Evolutionary conservation across 2,113 vertebrate species (phyloP), one percentile per base, ranked within the genome.

Genomic region (Nerophis ophidion): DNA sequence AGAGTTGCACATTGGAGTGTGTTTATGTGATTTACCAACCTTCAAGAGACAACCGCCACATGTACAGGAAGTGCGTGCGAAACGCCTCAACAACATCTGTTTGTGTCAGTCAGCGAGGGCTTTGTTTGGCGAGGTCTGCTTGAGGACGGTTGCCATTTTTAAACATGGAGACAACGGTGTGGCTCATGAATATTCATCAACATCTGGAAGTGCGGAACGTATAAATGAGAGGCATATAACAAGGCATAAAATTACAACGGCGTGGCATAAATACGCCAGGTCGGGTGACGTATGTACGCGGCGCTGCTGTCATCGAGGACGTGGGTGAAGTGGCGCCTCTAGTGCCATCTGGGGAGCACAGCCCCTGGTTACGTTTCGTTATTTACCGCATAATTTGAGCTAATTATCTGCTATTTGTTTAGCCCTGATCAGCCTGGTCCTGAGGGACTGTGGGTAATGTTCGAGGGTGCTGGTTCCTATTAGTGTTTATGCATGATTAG

Each of bases 401-500:
- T 17, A 46, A 44, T 45, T 26, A 42, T 50, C 3, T 35, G 12
- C 34, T 50, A 9, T 59, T 61, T 57, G 65, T 47, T 46, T 52
- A 48, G 63, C 51, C 53, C 47, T 13, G 40, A 64, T 69, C 58
- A 52, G 45, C 63, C 59, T 47, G 63, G 52, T 76, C 65, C 61
- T 44, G 56, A 66, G 77, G 79, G 68, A 62, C 56, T 48, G 42
- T 14, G 49, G 51, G 12, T 73, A 76, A 71, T 70, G 66, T 72
- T 66, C 71, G 51, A 64, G 77, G 63, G 72, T 68, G 67, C 53
- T 66, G 61, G 58, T 66, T 81, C 57, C 75, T 72, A 73, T 72
- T 79, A 81, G 77, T 68, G 81, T 75, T 78, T 75, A 78, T 26
- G 42, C 65, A 75, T 82, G 79, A 85, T 86, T 75, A 75, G n/a